These are phyloP conservation scores for Clarias magur DNA, from an alignment of 2,113 vertebrate species.

Conservation along the genomic window DNA sequence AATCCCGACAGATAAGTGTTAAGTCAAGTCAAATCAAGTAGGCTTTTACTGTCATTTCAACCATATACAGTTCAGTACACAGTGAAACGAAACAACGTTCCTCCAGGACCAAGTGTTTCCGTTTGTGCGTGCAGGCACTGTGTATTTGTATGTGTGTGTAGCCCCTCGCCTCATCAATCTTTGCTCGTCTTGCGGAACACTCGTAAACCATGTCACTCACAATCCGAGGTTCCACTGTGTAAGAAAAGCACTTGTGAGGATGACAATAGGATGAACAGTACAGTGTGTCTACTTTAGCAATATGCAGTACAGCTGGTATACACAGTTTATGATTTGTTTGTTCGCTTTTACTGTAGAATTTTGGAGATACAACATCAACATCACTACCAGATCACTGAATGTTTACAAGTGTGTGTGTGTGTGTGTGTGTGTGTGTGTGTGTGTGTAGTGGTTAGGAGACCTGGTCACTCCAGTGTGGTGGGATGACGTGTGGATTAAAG, in stretches of 20 bases:
- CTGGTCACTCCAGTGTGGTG: conserved; percentile 98
- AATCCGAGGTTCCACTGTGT: too few species aligned
- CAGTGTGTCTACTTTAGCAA: not conserved
- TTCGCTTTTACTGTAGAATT: not conserved
- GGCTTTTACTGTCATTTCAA: too few species aligned
- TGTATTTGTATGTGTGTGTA: too few species aligned
- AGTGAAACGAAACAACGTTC: too few species aligned
- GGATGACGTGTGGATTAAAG: conserved; percentile 98
- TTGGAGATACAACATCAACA: not conserved
- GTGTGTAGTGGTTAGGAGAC: conserved; percentile 92
- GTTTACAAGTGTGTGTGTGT: not conserved
- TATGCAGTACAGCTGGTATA: not conserved
- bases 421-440: conserved; percentile 13
- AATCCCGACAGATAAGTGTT: too few species aligned
- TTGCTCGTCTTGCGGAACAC: too few species aligned
- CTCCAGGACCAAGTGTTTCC: too few species aligned
- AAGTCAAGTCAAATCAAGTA: too few species aligned
- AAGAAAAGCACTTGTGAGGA: not conserved
- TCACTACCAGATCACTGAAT: not conserved
- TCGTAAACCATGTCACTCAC: too few species aligned
- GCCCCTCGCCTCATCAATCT: too few species aligned
- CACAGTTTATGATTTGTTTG: not conserved
- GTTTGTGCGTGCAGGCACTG: too few species aligned
- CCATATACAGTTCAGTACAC: too few species aligned
- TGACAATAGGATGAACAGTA: not conserved